Conservation (phyloP, 2,113 vertebrate genomes). For the Gymnorhina tibicen region DNA sequence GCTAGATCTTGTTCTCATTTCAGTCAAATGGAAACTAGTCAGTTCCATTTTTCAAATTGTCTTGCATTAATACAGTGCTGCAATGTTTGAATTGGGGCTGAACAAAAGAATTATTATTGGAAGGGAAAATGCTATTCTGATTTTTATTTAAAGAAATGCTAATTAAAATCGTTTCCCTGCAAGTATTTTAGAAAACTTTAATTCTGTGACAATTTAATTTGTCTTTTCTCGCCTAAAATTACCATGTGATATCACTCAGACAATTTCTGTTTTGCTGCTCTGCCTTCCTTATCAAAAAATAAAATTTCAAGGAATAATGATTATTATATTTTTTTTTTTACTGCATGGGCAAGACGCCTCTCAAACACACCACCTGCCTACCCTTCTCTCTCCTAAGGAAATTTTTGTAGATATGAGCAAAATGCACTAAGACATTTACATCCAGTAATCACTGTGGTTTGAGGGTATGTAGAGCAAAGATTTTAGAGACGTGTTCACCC, state of each 20-base stretch:
- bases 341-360: neutral
- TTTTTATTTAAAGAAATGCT: slow-evolving; percentile 25
- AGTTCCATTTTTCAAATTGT: slow-evolving; percentile 57
- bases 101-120: slow-evolving; percentile 27
- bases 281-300: neutral
- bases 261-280: neutral
- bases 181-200: slow-evolving; percentile 20
- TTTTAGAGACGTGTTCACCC: neutral
- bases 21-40: slow-evolving; percentile 61
- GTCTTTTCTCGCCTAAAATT: neutral
- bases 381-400: neutral
- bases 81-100: neutral
- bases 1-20: slow-evolving; percentile 60
- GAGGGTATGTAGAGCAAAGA: neutral
- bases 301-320: neutral
- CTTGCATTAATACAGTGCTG: neutral
- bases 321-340: neutral
- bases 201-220: slow-evolving; percentile 8
- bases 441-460: neutral
- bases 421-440: neutral
- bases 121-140: neutral
- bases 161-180: neutral
- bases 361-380: neutral
- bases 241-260: neutral
- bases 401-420: neutral